A percentile compares a stretch with the other conserved stretches of the same genome.
These are phyloP conservation scores for Saccopteryx leptura DNA, from an alignment of 2,113 vertebrate genomes.

Conservation along the genomic window DNA sequence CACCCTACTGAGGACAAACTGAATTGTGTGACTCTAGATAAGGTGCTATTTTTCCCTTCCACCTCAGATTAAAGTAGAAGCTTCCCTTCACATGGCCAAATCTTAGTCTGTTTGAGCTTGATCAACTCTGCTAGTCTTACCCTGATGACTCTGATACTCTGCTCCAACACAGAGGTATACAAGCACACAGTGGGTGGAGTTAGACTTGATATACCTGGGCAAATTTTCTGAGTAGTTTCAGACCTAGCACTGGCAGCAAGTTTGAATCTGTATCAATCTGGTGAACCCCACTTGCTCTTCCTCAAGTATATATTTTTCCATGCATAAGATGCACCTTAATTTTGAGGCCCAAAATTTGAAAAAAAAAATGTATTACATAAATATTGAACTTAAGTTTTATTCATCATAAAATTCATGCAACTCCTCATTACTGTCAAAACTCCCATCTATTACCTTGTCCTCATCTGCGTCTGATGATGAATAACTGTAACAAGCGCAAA, in stretches of 20 bases:
- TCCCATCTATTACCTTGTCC: no score
- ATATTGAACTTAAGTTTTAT: no score
- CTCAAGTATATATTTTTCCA: no score
- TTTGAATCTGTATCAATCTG: not conserved
- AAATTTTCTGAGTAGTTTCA: not conserved
- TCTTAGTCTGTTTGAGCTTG: not conserved
- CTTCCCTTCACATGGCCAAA: not conserved
- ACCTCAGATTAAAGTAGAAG: not conserved
- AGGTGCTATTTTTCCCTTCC: not conserved
- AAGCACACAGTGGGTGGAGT: not conserved
- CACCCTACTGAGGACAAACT: not conserved
- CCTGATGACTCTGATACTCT: not conserved
- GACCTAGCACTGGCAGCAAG: not conserved
- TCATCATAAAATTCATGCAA: no score
- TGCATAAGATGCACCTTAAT: no score
- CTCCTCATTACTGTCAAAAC: no score
- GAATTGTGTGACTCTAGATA: not conserved
- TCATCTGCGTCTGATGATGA: no score
- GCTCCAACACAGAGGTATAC: not conserved
- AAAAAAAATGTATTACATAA: no score
- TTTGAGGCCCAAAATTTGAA: no score
- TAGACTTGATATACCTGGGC: not conserved
- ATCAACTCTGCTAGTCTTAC: not conserved
- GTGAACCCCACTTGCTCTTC: not conserved
- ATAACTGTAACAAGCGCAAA: no score